Percentiles rank a stretch among this genome's conserved stretches.
These are phyloP conservation scores for Spilarctia lutea DNA, from an alignment of 2,888 invertebrate genomes.

Conservation along the genomic window DNA sequence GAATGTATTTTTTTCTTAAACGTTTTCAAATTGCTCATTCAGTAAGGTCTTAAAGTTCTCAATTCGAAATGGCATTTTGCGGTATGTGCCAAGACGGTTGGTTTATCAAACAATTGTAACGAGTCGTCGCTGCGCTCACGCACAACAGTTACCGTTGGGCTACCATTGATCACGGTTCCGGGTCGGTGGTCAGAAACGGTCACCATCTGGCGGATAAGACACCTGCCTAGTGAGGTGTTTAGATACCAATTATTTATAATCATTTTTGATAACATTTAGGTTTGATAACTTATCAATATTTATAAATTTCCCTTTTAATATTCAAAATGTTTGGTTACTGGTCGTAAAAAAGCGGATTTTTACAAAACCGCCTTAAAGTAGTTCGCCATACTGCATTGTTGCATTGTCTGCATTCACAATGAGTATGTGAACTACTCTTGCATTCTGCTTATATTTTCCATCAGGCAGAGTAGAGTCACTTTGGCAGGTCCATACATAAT, in stretches of 20 bases:
- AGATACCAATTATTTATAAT: not conserved
- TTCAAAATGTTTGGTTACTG: no score
- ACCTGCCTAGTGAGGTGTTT: conserved; percentile 44
- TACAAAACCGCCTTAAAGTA: not conserved
- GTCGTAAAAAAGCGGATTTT: not conserved
- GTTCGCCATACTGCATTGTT: no score
- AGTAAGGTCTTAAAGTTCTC: not conserved
- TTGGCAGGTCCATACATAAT: not conserved
- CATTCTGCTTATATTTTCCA: no score
- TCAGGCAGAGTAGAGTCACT: no score
- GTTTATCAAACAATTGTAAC: conserved; percentile 12
- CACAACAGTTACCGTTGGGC: conserved; percentile 42
- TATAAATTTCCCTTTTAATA: not conserved
- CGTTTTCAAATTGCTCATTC: not conserved
- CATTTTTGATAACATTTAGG: not conserved
- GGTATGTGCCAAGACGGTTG: not conserved
- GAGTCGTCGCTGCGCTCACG: conserved; percentile 31
- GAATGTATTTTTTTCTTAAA: not conserved
- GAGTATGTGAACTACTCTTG: no score
- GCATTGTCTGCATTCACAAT: no score
- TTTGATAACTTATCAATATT: not conserved
- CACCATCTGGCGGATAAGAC: conserved; percentile 54
- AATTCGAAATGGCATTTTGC: not conserved
- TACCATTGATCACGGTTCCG: conserved; percentile 45
- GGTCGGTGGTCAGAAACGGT: conserved; percentile 56